These are phyloP conservation scores for Odontomyia ornata DNA, from an alignment of 2,888 invertebrate species.

Conservation along the genomic window DNA sequence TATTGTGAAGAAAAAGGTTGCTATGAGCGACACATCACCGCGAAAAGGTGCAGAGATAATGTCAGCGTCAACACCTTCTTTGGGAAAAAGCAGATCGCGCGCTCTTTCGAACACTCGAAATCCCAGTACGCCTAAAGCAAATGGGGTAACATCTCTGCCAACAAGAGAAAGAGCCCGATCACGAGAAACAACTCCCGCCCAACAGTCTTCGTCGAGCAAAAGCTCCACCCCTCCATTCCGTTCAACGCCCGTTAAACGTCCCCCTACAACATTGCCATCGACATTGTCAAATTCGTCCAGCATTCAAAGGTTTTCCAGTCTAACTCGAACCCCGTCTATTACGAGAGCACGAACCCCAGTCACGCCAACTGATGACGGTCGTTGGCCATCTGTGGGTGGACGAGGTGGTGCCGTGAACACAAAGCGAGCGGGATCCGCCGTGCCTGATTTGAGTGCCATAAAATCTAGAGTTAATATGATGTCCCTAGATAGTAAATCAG, in stretches of 20 bases:
- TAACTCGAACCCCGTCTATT: constrained; percentile 64
- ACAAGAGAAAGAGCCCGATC: constrained; percentile 70
- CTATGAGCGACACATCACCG: constrained; percentile 66
- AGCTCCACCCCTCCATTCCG: constrained; percentile 58
- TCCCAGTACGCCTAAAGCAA: constrained; percentile 66
- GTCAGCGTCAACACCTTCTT: constrained; percentile 49
- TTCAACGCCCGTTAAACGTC: constrained; percentile 57
- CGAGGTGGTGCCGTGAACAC: constrained; percentile 48
- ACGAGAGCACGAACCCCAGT: constrained; percentile 71
- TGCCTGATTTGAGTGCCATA: constrained; percentile 58
- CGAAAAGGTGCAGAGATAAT: constrained; percentile 46
- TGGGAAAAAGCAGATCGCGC: constrained; percentile 64
- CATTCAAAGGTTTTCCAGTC: constrained; percentile 56
- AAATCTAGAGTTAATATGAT: constrained; percentile 57
- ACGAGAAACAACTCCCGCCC: constrained; percentile 68
- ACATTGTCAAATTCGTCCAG: constrained; percentile 63
- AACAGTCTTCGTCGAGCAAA: constrained; percentile 66
- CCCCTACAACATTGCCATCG: constrained; percentile 66
- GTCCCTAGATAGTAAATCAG: constrained; percentile 62
- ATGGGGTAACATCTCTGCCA: constrained; percentile 65
- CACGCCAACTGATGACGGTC: constrained; percentile 74
- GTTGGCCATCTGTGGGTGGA: constrained; percentile 70
- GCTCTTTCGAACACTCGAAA: constrained; percentile 68
- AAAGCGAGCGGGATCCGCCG: constrained; percentile 59
- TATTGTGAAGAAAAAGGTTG: constrained; percentile 69